Percentiles rank a stretch among this genome's conserved stretches.
Conservation (phyloP, 2,888 invertebrate species). For the Eupithecia pulchellata region DNA sequence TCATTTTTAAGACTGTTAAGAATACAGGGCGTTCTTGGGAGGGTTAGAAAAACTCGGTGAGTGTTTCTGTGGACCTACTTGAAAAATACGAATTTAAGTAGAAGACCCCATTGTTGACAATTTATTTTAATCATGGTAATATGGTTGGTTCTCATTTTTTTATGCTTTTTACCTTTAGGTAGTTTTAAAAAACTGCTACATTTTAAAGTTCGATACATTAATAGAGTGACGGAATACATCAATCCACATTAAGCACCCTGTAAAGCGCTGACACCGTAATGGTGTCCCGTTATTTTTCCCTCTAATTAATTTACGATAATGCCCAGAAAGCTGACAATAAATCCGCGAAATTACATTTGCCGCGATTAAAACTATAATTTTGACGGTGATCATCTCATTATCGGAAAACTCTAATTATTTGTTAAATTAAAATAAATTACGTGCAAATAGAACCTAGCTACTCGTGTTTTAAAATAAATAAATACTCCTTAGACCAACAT, state of each 20-base stretch:
- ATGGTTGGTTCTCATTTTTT: too few relatives aligned
- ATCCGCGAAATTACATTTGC: slow-evolving; percentile 50
- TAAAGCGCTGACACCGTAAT: slow-evolving; percentile 61
- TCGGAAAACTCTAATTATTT: slow-evolving; percentile 7
- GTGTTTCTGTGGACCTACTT: too few relatives aligned
- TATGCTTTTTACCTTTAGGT: neutral
- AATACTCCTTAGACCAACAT: too few relatives aligned
- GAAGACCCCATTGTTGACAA: too few relatives aligned
- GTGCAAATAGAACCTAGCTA: too few relatives aligned
- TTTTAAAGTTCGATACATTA: neutral
- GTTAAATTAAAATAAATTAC: slow-evolving; percentile 6
- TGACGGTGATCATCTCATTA: slow-evolving; percentile 25
- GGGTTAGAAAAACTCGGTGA: too few relatives aligned
- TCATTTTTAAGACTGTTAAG: too few relatives aligned
- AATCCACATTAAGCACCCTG: slow-evolving; percentile 47
- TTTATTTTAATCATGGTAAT: too few relatives aligned
- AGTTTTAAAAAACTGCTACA: neutral
- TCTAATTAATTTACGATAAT: slow-evolving; percentile 79
- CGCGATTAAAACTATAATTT: slow-evolving; percentile 44
- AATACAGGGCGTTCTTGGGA: too few relatives aligned
- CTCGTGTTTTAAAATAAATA: too few relatives aligned
- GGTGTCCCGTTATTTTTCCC: slow-evolving; percentile 64
- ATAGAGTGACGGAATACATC: slow-evolving; percentile 17
- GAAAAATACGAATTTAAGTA: too few relatives aligned
- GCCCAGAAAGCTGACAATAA: slow-evolving; percentile 55